phyloP scores from a whole-genome alignment of 1,140 invertebrate species.

The Lamellibrachia luymesi region DNA sequence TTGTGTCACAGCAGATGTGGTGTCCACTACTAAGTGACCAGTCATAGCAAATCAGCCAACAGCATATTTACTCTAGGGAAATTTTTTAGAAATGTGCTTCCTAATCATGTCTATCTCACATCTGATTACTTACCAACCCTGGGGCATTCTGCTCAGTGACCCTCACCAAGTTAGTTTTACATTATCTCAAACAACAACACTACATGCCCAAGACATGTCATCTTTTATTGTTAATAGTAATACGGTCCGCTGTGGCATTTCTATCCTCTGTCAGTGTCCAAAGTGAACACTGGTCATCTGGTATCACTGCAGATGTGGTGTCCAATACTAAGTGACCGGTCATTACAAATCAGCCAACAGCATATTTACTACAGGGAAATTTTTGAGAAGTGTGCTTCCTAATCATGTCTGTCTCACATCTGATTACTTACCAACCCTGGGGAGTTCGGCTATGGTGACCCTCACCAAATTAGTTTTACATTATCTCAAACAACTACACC shows the following conservation, averaged over 20 bases:
- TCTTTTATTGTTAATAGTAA: background rate
- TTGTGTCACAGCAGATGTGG: background rate
- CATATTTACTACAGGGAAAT: background rate
- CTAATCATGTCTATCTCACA: background rate
- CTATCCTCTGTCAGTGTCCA: too few relatives aligned
- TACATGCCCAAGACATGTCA: background rate
- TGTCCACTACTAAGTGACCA: background rate
- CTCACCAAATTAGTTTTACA: background rate
- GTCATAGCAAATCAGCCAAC: background rate
- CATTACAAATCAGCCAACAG: background rate
- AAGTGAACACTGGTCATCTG: too few relatives aligned
- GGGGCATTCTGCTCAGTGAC: background rate
- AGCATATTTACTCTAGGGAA: background rate
- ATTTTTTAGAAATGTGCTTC: background rate
- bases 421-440: background rate
- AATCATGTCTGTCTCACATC: background rate
- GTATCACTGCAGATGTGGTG: too few relatives aligned
- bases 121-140: background rate
- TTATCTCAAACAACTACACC: background rate
- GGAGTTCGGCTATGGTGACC: background rate
- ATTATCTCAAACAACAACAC: background rate
- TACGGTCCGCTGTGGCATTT: too few relatives aligned
- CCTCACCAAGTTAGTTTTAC: background rate
- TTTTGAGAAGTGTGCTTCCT: background rate
- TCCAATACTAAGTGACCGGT: background rate